A percentile compares a stretch with the other conserved stretches of the same genome.
These are phyloP conservation scores for Urocyon cinereoargenteus DNA, from an alignment of 2,797 vertebrate species.

Conservation along the genomic window DNA sequence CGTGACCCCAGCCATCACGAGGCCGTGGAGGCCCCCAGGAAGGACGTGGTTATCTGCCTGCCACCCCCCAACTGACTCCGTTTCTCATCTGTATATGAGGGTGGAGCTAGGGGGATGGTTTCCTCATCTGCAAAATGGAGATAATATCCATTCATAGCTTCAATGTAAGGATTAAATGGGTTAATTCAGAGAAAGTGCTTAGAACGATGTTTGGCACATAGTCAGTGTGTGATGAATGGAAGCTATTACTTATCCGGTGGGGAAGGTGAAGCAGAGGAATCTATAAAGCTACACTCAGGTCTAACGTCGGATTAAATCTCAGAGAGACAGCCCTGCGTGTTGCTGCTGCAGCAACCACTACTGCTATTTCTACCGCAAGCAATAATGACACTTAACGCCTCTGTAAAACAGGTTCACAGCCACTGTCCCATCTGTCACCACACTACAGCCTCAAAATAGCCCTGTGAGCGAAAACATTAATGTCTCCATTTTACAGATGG, in stretches of 20 bases:
- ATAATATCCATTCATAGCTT: background rate
- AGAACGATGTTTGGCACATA: background rate
- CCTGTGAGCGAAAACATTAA: background rate
- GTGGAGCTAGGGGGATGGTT: too few relatives aligned
- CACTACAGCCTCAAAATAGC: background rate
- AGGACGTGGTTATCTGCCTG: background rate
- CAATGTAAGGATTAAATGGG: background rate
- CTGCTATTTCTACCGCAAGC: background rate
- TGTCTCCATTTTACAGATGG: slow-evolving; percentile 46
- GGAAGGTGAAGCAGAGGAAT: background rate
- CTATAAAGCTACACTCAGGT: background rate
- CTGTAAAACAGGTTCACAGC: background rate
- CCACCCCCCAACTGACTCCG: background rate
- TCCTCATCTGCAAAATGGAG: background rate
- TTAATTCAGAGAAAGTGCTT: background rate
- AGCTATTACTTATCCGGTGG: background rate
- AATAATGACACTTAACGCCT: background rate
- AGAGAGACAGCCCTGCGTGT: background rate
- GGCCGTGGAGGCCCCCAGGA: background rate
- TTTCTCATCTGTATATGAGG: background rate
- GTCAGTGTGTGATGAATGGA: background rate
- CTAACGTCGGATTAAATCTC: background rate
- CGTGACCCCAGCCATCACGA: background rate
- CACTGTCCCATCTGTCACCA: background rate
- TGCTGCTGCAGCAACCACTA: background rate